Base-by-base conservation (phyloP, 1,140 invertebrate genomes). In the Acromyrmex charruanus region DNA sequence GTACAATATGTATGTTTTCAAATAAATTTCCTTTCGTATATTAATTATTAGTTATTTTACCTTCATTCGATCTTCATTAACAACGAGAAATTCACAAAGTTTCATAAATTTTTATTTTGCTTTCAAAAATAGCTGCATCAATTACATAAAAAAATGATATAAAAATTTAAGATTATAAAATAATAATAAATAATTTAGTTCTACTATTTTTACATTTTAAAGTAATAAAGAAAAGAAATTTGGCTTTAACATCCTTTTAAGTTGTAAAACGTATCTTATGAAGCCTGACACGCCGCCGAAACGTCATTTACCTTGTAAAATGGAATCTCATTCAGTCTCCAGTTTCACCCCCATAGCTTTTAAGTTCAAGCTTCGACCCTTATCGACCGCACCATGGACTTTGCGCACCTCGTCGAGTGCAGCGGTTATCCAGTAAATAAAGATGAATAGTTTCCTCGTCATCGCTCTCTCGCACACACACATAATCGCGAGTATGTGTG, bases 361-460 rank as follows among this genome's bases (percentile, higher is more conserved):
- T 84, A 88, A 90, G 80, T 88, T 88, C 68, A 88, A 90, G 80
- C 85, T 88, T 88, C 86, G 77, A 90, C 87, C 90, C 89, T 80
- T 90, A 90, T 90, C 89, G 89, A 90, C 87, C 89, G 39, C 77
- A 49, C 18, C 66, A 39, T 44, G 59, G 75, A 79, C 61, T 84
- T 85, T 72, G 77, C 86, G 82, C 87, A 88, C 74, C 69, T 84
- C 77, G 86, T 77, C 74, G 84, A 86, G 35, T 63, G 66, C 66
- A 61, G 25, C 65, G 59, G 79, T 91, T 84, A 80, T 82, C 58
- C 82, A 72, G 90, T 92, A 92, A 92, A 92, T 91, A 91, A 91
- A 92, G 90, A 92, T 91, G 90, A 89, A 81, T 86, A 86, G 87
- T 90, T 90, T 91, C 84, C 71, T 79, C 88, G 71, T 87, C 90